phyloP scores from a whole-genome alignment of 2,113 vertebrate species.

The Ciconia maguari region DNA sequence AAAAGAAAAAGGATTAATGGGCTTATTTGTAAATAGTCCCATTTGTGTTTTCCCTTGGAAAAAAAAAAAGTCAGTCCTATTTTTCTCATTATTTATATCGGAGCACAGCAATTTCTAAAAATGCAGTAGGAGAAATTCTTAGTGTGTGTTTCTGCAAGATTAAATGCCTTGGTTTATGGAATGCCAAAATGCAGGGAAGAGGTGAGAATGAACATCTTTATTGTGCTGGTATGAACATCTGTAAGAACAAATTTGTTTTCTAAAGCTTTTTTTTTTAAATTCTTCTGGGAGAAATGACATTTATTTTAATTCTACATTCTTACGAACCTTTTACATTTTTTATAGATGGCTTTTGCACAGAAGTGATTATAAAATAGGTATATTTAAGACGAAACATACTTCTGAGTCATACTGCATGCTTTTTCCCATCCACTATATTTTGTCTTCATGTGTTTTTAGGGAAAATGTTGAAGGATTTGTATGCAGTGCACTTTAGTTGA shows the following conservation, averaged over 20 bases:
- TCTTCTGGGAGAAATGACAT: background rate
- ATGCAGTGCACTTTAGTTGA: background rate
- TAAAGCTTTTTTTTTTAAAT: background rate
- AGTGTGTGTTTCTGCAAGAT: background rate
- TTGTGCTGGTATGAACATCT: background rate
- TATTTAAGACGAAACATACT: background rate
- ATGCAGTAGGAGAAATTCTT: background rate
- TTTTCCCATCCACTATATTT: background rate
- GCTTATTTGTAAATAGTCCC: background rate
- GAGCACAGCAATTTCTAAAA: background rate
- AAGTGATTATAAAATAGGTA: background rate
- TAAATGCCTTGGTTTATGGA: background rate
- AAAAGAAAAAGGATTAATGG: background rate
- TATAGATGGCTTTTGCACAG: background rate
- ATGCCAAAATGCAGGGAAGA: background rate
- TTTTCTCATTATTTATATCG: background rate
- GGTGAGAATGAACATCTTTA: background rate
- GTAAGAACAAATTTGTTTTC: background rate
- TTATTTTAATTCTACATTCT: background rate
- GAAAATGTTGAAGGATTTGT: background rate
- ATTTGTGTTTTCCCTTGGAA: background rate
- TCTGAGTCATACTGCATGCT: background rate
- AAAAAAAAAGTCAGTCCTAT: background rate
- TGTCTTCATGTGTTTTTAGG: background rate
- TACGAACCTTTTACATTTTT: background rate